phyloP scores from a whole-genome alignment of 2,888 invertebrate genomes.

The Pardosa pseudoannulata region DNA sequence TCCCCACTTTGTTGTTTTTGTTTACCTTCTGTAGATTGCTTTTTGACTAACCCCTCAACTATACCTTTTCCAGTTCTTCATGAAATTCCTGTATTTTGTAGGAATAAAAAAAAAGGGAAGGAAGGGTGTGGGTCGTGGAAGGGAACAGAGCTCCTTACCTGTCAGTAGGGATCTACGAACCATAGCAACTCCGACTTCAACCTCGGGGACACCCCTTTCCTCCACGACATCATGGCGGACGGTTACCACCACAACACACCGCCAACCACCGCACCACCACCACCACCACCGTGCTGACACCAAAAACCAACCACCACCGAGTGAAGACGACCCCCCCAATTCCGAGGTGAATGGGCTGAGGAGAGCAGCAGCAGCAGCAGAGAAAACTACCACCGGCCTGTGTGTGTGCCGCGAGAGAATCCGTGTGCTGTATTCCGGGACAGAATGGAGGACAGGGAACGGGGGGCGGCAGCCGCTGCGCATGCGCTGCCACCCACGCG shows the following conservation, averaged over 20 bases:
- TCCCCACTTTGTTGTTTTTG: no score
- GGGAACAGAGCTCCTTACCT: not conserved
- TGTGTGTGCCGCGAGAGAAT: not conserved
- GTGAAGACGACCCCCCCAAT: not conserved
- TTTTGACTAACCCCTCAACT: no score
- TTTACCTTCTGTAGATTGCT: no score
- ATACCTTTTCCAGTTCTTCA: no score
- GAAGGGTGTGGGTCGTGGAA: no score
- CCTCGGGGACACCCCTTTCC: not conserved
- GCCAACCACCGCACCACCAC: not conserved
- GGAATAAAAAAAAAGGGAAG: not conserved
- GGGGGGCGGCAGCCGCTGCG: not conserved
- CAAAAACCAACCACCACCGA: not conserved
- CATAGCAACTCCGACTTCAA: not conserved
- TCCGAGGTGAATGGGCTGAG: not conserved
- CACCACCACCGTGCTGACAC: not conserved
- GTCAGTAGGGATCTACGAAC: not conserved
- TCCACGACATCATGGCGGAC: slow-evolving; percentile 4
- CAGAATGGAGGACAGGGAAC: slow-evolving; percentile 2
- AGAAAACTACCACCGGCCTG: not conserved
- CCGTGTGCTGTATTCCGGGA: not conserved
- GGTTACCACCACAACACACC: not conserved
- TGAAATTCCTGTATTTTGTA: not conserved
- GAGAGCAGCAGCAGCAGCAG: no score
- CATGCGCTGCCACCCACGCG: not conserved